phyloP scores from a whole-genome alignment of 2,888 invertebrate species.

The Rhingia rostrata region DNA sequence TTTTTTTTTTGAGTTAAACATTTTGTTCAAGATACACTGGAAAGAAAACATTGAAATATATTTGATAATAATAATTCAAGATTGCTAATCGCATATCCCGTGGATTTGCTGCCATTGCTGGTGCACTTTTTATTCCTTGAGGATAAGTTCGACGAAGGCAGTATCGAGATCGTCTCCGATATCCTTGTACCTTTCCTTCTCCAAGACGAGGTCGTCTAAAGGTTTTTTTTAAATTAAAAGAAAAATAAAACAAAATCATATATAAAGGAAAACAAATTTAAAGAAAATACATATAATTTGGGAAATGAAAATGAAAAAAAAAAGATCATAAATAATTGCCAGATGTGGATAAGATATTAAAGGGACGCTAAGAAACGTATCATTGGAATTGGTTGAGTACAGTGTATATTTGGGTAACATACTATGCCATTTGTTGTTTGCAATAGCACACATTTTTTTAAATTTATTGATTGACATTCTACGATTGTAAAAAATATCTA shows the following conservation, averaged over 20 bases:
- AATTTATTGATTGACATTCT: too few relatives aligned
- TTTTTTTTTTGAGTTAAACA: slow-evolving; percentile 69
- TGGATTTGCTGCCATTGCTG: slow-evolving; percentile 49
- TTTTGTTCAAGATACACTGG: slow-evolving; percentile 63
- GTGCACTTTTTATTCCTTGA: slow-evolving; percentile 85
- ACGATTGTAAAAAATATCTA: neutral
- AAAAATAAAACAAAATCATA: slow-evolving; percentile 73
- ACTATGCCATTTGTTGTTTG: too few relatives aligned
- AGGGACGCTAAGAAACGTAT: neutral
- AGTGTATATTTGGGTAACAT: too few relatives aligned
- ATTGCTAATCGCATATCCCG: slow-evolving; percentile 46
- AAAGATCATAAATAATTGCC: slow-evolving; percentile 56
- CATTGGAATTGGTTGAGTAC: too few relatives aligned
- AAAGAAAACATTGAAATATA: slow-evolving; percentile 62
- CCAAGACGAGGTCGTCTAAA: slow-evolving; percentile 95
- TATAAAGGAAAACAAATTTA: slow-evolving; percentile 74
- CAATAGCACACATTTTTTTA: too few relatives aligned
- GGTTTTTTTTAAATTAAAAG: slow-evolving; percentile 47
- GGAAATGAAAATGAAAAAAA: slow-evolving; percentile 75
- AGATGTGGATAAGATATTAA: slow-evolving; percentile 44
- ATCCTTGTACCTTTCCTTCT: slow-evolving; percentile 99
- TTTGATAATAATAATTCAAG: slow-evolving; percentile 13
- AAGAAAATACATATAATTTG: slow-evolving; percentile 28
- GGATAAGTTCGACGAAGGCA: slow-evolving; percentile 97
- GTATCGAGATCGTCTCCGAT: slow-evolving; percentile 99